A percentile compares a stretch with the other conserved stretches of the same genome.
These are phyloP conservation scores for Phrynocephalus vlangalii DNA, from an alignment of 2,797 vertebrate species.

Conservation along the genomic window DNA sequence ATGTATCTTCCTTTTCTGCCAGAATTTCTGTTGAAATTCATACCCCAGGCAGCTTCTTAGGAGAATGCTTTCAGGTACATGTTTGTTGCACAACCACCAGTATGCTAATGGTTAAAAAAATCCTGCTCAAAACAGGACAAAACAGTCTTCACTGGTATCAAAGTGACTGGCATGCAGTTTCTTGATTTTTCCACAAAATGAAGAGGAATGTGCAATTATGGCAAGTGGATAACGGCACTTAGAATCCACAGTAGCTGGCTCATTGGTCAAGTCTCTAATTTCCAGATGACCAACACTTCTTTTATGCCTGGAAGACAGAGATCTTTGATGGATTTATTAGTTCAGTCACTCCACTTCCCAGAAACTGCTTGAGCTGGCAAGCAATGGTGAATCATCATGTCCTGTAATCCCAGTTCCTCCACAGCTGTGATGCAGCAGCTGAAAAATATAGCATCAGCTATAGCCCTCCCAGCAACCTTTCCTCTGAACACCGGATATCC, in stretches of 20 bases:
- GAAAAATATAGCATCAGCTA: background rate
- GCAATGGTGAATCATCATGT: background rate
- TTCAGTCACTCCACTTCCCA: conserved; percentile 19
- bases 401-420: background rate
- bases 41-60: too few relatives aligned
- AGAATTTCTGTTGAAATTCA: background rate
- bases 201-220: background rate
- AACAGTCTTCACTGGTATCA: background rate
- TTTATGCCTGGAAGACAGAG: background rate
- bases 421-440: background rate
- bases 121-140: background rate
- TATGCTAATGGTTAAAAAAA: background rate
- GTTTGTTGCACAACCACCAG: too few relatives aligned
- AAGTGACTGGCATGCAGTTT: conserved; percentile 1
- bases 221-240: background rate
- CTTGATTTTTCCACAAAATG: background rate
- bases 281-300: conserved; percentile 31
- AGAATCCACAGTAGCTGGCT: background rate
- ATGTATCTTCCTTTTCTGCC: conserved; percentile 1
- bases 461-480: background rate
- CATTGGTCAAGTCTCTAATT: conserved; percentile 32
- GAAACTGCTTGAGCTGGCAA: conserved; percentile 37
- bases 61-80: too few relatives aligned
- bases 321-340: conserved; percentile 5
- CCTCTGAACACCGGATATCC: background rate